phyloP scores from a whole-genome alignment of 2,113 vertebrate genomes.

The Rhinoptilus africanus region DNA sequence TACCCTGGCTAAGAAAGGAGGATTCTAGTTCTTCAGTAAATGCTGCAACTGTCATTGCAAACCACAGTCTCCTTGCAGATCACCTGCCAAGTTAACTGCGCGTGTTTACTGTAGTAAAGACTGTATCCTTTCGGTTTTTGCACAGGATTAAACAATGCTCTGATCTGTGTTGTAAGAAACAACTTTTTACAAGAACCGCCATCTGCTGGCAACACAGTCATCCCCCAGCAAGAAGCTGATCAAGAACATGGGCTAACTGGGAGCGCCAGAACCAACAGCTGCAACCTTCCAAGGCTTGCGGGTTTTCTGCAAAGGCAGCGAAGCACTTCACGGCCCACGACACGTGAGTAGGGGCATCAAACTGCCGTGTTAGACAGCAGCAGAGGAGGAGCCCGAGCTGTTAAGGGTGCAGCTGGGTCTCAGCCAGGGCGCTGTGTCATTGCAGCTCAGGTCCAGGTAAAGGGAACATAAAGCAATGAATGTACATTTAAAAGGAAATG shows the following conservation, averaged over 20 bases:
- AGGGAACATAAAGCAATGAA: background rate
- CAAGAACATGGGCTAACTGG: background rate
- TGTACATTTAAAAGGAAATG: background rate
- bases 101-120: background rate
- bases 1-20: background rate
- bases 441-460: background rate
- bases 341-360: background rate
- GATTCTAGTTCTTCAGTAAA: background rate
- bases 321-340: background rate
- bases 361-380: background rate
- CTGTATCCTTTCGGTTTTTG: background rate
- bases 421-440: background rate
- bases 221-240: background rate
- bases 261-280: background rate
- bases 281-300: background rate
- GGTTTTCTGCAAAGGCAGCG: background rate
- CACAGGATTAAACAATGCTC: constrained; percentile 68
- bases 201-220: background rate
- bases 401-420: background rate
- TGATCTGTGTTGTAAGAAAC: constrained; percentile 49
- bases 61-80: background rate
- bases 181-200: background rate
- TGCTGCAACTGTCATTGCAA: background rate
- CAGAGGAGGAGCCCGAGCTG: background rate
- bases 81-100: background rate